Evolutionary conservation across 1,140 invertebrate genomes (phyloP), one percentile per base, ranked within the genome.

Genomic region (Penaeus indicus): DNA sequence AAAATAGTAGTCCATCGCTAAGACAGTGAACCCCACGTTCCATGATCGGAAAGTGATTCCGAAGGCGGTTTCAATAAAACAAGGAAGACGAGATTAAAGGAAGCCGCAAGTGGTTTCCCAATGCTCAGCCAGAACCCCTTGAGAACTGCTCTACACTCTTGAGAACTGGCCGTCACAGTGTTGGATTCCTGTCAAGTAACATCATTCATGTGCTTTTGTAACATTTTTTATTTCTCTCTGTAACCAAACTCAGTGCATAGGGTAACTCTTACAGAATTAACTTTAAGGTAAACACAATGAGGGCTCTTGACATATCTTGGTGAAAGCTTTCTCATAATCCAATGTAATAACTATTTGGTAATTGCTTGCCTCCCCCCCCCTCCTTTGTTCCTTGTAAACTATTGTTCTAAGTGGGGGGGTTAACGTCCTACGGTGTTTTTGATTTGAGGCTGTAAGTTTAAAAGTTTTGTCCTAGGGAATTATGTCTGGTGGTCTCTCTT

Each of bases 131-230:
- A 10, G 3, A 54, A 54, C 47, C 47, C 47, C 47, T 54, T 54
- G 47, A 54, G 47, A 54, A 54, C 47, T 54, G 47, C 47, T 54
- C 47, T 54, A 7, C 47, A 11, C 13, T 54, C 47, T 3, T 54
- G 47, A 54, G 47, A 54, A 54, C 2, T 38, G 47, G 47, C 47
- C 47, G 8, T 54, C 47, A 54, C 47, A 54, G 47, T 54, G 47
- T 54, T 54, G 47, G 47, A 13, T n/a, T 78, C 32, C 75, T 38
- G 5, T 78, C 32, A 22, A 27, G n/a, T 78, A 22, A 27, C 75
- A 78, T 38, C 47, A 85, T 67, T 77, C 84, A 80, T 80, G 67
- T 85, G 84, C 84, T 85, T 85, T 83, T 85, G 72, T 64, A 85
- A 47, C 38, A 10, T n/a, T 80, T 54, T 77, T 38, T 47, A 47